Evolutionary conservation across 2,888 invertebrate species (phyloP), one percentile per base, ranked within the genome.

Genomic region (Machimus rusticus): DNA sequence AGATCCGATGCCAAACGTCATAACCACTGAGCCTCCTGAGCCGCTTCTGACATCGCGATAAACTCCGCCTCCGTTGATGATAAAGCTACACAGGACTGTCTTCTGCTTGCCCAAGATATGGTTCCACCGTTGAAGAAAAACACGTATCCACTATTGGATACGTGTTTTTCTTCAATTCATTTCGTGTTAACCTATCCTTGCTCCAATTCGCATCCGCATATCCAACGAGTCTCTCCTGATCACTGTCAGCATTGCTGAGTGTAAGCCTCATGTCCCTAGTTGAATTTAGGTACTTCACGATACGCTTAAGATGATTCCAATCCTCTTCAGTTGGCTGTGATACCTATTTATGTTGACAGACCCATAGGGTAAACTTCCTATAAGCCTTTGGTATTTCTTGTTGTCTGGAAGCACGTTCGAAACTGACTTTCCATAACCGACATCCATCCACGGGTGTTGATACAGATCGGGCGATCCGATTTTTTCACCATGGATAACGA

Each of bases 121-220:
- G n/a, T n/a, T n/a, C 89, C 89, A 74, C 89, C 88, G 86, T 85
- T 77, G 43, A 87, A 76, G 4, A 39, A 74, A 51, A 89, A 89
- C 86, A 91, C 5, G 76, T 90, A 90, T 14, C 91, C 91, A 76
- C 90, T 91, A 86, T 90, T 90, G 8, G 91, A 91, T 86, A n/a
- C n/a, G n/a, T n/a, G n/a, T n/a, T n/a, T n/a, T n/a, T n/a, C n/a
- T n/a, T n/a, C n/a, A n/a, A n/a, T n/a, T n/a, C n/a, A n/a, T 91
- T 91, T 74, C 91, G 66, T 66, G 90, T 89, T 5, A 14, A 39
- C 74, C 88, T 87, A 82, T 91, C 89, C 74, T 91, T 90, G 12
- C 91, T 91, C 91, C 90, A 91, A 89, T 90, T 90, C 55, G 91
- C 91, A 88, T 91, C 90, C 12, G 90, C 90, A 86, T 90, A 91